These are phyloP conservation scores for Hypselothyrea guttata DNA, from an alignment of 2,888 invertebrate genomes.

Conservation along the genomic window DNA sequence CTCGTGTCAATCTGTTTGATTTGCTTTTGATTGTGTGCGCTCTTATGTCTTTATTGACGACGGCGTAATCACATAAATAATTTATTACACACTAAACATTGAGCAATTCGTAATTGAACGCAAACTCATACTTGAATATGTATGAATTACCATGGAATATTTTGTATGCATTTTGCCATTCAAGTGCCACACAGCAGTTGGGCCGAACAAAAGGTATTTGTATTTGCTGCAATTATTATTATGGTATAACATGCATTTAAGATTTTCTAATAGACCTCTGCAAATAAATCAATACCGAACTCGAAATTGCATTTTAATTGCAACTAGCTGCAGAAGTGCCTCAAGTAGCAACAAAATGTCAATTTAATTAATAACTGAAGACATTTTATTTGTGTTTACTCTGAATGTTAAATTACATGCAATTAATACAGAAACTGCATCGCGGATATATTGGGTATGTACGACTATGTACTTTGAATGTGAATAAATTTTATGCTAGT, in stretches of 20 bases:
- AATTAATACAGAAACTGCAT: no score
- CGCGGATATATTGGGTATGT: no score
- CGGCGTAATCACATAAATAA: slow-evolving; percentile 63
- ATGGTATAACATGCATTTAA: slow-evolving; percentile 26
- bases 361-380: not conserved
- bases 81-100: slow-evolving; percentile 59
- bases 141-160: slow-evolving; percentile 17
- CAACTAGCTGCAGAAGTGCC: slow-evolving; percentile 15
- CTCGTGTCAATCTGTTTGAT: slow-evolving; percentile 58
- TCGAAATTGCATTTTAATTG: slow-evolving; percentile 18
- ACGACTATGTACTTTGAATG: no score
- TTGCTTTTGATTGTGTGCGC: slow-evolving; percentile 68
- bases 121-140: slow-evolving; percentile 6
- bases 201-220: slow-evolving; percentile 35
- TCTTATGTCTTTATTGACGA: slow-evolving; percentile 72
- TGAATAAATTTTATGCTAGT: no score
- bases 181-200: slow-evolving; percentile 49
- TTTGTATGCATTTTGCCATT: slow-evolving; percentile 39
- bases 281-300: slow-evolving; percentile 13
- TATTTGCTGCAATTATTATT: slow-evolving; percentile 26
- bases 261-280: slow-evolving; percentile 13
- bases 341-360: slow-evolving; percentile 4
- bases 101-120: slow-evolving; percentile 67
- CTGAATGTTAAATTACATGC: no score
- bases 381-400: not conserved